A percentile compares a stretch with the other conserved stretches of the same genome.
Evolutionary conservation across 1,140 invertebrate genomes (phyloP).

Genomic region (Leucophenga varia): DNA sequence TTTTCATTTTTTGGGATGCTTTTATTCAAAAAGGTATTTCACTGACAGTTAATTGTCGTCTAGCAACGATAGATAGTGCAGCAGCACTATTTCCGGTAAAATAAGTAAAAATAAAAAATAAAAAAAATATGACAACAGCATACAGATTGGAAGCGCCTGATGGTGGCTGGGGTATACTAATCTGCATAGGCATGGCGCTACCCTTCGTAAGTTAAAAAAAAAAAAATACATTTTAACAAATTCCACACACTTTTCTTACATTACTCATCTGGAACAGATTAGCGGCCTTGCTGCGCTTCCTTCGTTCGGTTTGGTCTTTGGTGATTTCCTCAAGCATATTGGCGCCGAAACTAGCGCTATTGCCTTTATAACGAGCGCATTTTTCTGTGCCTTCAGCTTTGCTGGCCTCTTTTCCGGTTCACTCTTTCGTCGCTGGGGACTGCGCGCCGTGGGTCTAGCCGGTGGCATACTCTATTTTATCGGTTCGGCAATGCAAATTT

Average conservation of each 20-base stretch:
- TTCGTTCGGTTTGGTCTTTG: conserved; percentile 68
- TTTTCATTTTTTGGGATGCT: too few relatives aligned
- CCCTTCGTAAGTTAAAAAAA: conserved; percentile 62
- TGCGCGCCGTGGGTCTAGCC: conserved; percentile 61
- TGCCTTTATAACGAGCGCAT: conserved; percentile 63
- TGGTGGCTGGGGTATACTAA: conserved; percentile 66
- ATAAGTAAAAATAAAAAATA: conserved; percentile 9
- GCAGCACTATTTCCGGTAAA: too few relatives aligned
- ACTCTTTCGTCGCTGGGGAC: conserved; percentile 58
- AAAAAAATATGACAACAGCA: conserved; percentile 12
- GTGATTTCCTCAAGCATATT: conserved; percentile 63
- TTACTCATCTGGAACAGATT: conserved; percentile 48
- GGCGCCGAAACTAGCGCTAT: conserved; percentile 63
- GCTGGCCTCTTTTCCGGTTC: conserved; percentile 61
- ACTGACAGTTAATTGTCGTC: too few relatives aligned
- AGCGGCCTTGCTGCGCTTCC: conserved; percentile 61
- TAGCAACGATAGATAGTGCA: too few relatives aligned
- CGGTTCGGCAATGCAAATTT: conserved; percentile 60
- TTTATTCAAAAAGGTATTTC: too few relatives aligned
- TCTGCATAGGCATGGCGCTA: conserved; percentile 62
- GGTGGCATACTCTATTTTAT: conserved; percentile 60
- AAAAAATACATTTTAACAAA: background rate
- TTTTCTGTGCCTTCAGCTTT: conserved; percentile 64
- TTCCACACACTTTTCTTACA: background rate
- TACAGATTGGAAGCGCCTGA: conserved; percentile 59